Evolutionary conservation across 1,140 invertebrate genomes (phyloP).

Genomic region (Radopholus similis): DNA sequence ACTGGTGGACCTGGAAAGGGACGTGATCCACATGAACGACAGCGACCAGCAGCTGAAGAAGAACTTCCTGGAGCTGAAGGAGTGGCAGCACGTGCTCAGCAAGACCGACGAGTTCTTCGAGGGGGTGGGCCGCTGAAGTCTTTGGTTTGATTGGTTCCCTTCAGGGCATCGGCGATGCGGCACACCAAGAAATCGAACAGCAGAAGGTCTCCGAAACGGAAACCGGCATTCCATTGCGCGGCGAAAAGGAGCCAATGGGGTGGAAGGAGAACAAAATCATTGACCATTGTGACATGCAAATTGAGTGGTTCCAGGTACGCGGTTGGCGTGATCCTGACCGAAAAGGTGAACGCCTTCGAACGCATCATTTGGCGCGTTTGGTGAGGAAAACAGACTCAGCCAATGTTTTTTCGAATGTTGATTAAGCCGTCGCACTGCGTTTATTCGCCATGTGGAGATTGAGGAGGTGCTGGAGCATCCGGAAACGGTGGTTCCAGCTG

Average conservation of each 20-base stretch:
- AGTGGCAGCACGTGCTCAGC: conserved; percentile 59
- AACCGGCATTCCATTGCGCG: conserved; percentile 25
- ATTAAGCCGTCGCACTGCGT: conserved; percentile 58
- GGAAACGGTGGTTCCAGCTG: conserved; percentile 43
- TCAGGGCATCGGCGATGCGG: conserved; percentile 56
- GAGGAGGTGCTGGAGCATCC: conserved; percentile 51
- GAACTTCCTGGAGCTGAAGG: conserved; percentile 58
- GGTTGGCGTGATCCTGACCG: conserved; percentile 53
- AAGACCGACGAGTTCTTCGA: conserved; percentile 60
- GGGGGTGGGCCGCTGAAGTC: conserved; percentile 31
- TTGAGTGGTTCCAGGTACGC: conserved; percentile 48
- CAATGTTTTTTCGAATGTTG: too few relatives aligned
- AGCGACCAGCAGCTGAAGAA: conserved; percentile 53
- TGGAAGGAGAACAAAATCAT: too few relatives aligned
- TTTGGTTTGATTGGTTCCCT: conserved; percentile 3
- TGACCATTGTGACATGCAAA: too few relatives aligned
- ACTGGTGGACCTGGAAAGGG: conserved; percentile 54
- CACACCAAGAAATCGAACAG: conserved; percentile 47
- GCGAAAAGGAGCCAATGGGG: conserved; percentile 50
- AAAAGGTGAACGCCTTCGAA: conserved; percentile 56
- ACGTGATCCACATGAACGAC: conserved; percentile 60
- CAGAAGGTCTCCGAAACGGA: conserved; percentile 37
- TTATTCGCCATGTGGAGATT: conserved; percentile 61
- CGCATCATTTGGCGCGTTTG: conserved; percentile 52
- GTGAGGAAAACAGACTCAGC: not conserved